phyloP scores from a whole-genome alignment of 1,140 invertebrate genomes.

The Notospermus geniculatus region DNA sequence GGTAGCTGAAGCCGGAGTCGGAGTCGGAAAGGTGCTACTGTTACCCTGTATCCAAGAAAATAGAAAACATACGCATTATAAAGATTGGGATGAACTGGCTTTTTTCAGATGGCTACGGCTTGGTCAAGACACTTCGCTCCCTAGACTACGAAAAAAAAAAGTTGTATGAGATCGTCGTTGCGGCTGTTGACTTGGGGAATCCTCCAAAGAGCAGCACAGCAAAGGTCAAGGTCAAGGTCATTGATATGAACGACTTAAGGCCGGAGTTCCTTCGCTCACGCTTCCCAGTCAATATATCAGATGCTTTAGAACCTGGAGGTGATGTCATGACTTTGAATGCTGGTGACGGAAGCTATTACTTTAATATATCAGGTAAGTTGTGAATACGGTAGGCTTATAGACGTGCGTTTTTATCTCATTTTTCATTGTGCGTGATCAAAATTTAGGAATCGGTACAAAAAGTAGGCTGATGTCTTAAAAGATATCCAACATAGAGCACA shows the following conservation, averaged over 20 bases:
- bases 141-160: not conserved
- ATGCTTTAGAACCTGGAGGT: not conserved
- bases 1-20: too few species aligned
- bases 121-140: not conserved
- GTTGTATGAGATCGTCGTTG: not conserved
- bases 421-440: too few species aligned
- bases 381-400: not conserved
- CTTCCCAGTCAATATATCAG: not conserved
- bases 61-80: too few species aligned
- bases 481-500: too few species aligned
- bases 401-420: too few species aligned
- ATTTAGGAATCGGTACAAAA: too few species aligned
- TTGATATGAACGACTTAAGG: not conserved
- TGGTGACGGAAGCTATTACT: not conserved
- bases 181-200: not conserved
- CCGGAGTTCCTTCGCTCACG: not conserved
- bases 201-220: constrained; percentile 3
- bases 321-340: not conserved
- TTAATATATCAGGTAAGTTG: constrained; percentile 1
- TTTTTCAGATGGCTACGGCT: constrained; percentile 1
- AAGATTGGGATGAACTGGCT: too few species aligned
- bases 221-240: not conserved
- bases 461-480: too few species aligned
- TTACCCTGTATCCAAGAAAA: too few species aligned
- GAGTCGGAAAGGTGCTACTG: too few species aligned